These are phyloP conservation scores for Ptilorrhoa leucosticta DNA, from an alignment of 2,113 vertebrate species.

Conservation along the genomic window DNA sequence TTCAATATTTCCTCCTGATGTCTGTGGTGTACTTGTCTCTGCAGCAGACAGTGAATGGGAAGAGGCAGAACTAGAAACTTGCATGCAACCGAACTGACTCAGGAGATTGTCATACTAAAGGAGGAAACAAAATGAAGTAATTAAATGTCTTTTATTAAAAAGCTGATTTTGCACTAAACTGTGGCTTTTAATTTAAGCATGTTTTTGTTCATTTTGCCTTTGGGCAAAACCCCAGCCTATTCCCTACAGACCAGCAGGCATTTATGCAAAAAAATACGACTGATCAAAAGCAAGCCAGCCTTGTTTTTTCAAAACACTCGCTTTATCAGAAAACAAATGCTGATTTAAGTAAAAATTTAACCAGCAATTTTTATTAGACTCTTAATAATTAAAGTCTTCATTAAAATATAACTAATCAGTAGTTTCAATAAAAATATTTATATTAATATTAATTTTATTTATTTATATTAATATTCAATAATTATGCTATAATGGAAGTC, in stretches of 20 bases:
- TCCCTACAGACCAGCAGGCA: background rate
- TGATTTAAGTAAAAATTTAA: background rate
- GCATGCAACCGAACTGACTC: conserved; percentile 98
- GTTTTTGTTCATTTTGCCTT: background rate
- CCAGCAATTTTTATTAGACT: background rate
- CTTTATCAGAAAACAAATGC: background rate
- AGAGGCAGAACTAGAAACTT: conserved; percentile 88
- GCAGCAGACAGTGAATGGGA: conserved; percentile 80
- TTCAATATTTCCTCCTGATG: conserved; percentile 92
- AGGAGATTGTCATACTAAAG: conserved; percentile 95
- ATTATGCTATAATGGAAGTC: background rate
- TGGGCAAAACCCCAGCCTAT: background rate
- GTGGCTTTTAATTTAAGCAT: background rate
- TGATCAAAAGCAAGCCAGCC: background rate
- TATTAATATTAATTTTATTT: background rate
- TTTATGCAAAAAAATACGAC: background rate
- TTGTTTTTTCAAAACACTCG: background rate
- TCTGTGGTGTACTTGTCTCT: conserved; percentile 76
- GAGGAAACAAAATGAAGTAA: background rate
- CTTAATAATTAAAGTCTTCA: background rate
- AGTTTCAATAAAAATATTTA: background rate
- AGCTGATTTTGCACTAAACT: background rate
- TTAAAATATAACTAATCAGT: background rate
- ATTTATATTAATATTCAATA: background rate
- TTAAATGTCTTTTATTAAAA: background rate